Evolutionary conservation across 1,140 invertebrate genomes (phyloP).

Genomic region (Megalopta genalis): DNA sequence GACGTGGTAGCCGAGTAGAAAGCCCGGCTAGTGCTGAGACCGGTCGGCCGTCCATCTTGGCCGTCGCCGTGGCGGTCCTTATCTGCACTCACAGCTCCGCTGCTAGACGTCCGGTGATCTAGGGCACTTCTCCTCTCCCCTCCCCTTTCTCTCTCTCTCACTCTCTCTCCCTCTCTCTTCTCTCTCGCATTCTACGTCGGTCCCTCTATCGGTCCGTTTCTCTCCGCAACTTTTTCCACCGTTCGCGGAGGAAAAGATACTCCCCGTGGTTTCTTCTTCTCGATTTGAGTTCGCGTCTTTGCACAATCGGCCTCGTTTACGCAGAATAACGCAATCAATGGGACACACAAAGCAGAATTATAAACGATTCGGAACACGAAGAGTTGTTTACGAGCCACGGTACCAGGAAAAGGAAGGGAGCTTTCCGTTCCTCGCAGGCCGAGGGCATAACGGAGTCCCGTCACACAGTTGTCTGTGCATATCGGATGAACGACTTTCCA

Average conservation of each 20-base stretch:
- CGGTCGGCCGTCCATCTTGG: slow-evolving; percentile 79
- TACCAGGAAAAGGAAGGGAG: background rate
- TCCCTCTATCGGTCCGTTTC: slow-evolving; percentile 27
- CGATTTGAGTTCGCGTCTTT: background rate
- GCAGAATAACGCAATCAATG: background rate
- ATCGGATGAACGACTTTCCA: slow-evolving; percentile 65
- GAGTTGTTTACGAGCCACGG: background rate
- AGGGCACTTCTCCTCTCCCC: slow-evolving; percentile 70
- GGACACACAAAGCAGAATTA: background rate
- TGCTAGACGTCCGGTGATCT: slow-evolving; percentile 80
- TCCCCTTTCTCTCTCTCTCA: slow-evolving; percentile 23
- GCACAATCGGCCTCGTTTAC: no score
- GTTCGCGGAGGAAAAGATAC: slow-evolving; percentile 25
- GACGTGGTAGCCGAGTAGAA: slow-evolving; percentile 66
- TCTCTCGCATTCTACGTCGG: slow-evolving; percentile 22
- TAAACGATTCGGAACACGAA: background rate
- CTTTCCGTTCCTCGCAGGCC: slow-evolving; percentile 26
- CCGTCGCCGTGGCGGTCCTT: slow-evolving; percentile 79
- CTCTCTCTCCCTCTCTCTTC: slow-evolving; percentile 21
- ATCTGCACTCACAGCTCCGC: slow-evolving; percentile 79
- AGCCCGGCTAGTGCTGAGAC: slow-evolving; percentile 73
- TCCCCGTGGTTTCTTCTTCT: background rate
- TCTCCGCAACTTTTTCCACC: background rate
- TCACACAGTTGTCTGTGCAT: slow-evolving; percentile 78
- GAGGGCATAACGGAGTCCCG: slow-evolving; percentile 73